Conservation (phyloP, 2,888 invertebrate species). For the Vesta saturnalis region DNA sequence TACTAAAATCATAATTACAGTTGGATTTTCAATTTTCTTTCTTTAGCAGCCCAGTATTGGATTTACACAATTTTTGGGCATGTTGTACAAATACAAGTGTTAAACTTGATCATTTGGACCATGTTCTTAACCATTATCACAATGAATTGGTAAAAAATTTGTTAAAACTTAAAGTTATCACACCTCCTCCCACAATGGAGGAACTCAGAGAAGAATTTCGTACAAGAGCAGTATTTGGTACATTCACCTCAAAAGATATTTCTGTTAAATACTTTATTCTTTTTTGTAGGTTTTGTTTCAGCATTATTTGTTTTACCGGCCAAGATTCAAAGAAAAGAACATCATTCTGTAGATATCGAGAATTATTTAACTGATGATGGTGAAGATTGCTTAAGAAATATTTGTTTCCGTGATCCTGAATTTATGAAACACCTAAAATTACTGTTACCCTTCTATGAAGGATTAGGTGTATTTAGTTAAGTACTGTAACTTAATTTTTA, state of each 20-base stretch:
- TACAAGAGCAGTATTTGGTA: neutral
- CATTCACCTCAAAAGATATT: neutral
- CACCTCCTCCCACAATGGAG: neutral
- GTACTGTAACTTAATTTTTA: too few species aligned
- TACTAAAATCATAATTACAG: neutral
- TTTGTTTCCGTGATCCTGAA: neutral
- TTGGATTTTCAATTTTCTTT: neutral
- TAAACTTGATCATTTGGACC: neutral
- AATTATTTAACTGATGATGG: neutral
- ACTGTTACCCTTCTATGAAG: neutral
- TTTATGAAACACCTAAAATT: neutral
- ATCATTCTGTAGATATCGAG: neutral
- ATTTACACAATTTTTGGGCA: neutral
- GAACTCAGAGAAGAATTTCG: neutral
- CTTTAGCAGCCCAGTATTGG: neutral
- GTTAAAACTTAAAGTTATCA: too few species aligned
- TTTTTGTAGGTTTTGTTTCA: neutral
- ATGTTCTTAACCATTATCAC: neutral
- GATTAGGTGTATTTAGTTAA: neutral
- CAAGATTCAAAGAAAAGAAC: neutral
- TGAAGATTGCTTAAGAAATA: neutral
- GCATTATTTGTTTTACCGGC: neutral
- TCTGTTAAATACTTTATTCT: neutral
- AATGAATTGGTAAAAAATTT: neutral
- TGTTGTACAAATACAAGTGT: neutral